Evolutionary conservation across 1,140 invertebrate species (phyloP), one percentile per base, ranked within the genome.

Genomic region (Anagrus nilaparvatae): DNA sequence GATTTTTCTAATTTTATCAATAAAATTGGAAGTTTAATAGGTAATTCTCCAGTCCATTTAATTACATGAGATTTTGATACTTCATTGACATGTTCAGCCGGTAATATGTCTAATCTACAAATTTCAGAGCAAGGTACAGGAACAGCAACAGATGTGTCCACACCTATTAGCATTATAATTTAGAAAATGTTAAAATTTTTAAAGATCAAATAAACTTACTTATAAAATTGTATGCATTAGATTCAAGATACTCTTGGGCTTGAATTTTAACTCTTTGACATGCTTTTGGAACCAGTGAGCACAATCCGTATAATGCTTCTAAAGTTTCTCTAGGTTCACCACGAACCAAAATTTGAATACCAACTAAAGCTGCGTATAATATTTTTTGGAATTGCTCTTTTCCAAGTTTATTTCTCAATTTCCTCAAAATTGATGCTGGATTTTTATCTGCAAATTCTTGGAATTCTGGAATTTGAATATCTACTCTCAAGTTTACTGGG

Each of bases 361-460:
- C 74, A 34, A 62, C 71, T 44, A 78, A 59, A 40, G 62, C 67
- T 36, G 74, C 73, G 44, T 71, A 77, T 44, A 77, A 52, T 20
- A 76, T 50, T 53, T 67, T 67, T 32, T 63, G 65, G 59, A 78
- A 76, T 16, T 71, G 57, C 47, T 69, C 56, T 44, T 62, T 61
- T 5, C 62, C 67, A 5, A 78, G 40, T 28, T 64, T 47, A 28
- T 58, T 61, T 51, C 70, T 67, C 20, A 76, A 51, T 17, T 59
- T 52, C 49, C 73, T 66, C 12, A 77, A 36, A 44, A 65, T 53
- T 19, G 55, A 45, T 19, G 53, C 52, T 17, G 53, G 48, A 37
- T 58, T 58, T 47, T 59, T 58, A 19, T 56, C 46, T 6, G 51
- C 48, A n/a, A 68, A 43, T 27, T 63, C 56, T 21, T 47, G 46